Conservation (phyloP, 2,797 vertebrate species). For the Ceryle rudis region DNA sequence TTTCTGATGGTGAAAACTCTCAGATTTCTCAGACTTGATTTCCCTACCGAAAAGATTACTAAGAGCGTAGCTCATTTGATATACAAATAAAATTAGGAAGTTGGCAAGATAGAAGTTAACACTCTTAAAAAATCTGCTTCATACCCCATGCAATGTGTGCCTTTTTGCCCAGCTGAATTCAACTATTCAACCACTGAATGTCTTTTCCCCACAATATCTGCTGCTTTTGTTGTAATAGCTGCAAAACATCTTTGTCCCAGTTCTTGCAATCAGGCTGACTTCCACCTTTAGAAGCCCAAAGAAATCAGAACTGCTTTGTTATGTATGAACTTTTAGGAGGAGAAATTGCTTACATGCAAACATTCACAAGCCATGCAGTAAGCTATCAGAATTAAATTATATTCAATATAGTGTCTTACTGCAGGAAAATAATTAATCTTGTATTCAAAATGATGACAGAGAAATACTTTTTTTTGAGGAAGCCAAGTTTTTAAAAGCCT, state of each 20-base stretch:
- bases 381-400: not conserved
- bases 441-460: not conserved
- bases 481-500: slow-evolving; percentile 16
- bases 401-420: not conserved
- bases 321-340: not conserved
- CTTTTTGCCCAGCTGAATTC: not conserved
- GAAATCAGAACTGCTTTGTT: not conserved
- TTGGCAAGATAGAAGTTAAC: not conserved
- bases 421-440: slow-evolving; percentile 24
- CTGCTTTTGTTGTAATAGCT: not conserved
- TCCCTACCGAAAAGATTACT: not conserved
- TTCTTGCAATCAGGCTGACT: not conserved
- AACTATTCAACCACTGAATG: not conserved
- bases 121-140: not conserved
- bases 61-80: not conserved
- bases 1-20: not conserved
- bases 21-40: not conserved
- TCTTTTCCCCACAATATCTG: not conserved
- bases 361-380: not conserved
- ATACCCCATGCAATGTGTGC: fast-evolving
- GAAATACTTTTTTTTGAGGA: slow-evolving; percentile 6
- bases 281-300: not conserved
- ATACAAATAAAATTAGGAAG: not conserved
- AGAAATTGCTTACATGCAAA: not conserved
- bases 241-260: not conserved